Percentiles rank a stretch among this genome's conserved stretches.
Evolutionary conservation across 2,113 vertebrate species (phyloP).

Genomic region (Coryphaenoides rupestris): DNA sequence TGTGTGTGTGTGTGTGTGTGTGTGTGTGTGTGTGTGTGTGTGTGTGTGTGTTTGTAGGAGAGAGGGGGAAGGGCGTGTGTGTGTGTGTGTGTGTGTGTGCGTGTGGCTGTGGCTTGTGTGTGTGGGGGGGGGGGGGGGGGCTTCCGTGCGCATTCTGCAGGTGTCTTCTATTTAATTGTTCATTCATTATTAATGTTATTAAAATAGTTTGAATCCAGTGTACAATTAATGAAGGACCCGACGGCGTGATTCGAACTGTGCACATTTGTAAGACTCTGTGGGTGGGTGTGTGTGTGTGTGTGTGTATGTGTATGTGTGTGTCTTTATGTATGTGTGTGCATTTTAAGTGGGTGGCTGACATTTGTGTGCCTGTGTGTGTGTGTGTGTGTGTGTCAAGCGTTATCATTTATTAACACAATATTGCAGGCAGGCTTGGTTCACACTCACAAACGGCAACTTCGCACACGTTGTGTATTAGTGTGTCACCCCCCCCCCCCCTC

Average conservation of each 20-base stretch:
- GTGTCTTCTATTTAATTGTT: background rate
- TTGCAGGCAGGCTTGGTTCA: too few relatives aligned
- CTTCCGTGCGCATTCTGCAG: background rate
- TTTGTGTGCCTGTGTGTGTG: too few relatives aligned
- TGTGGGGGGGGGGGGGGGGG: background rate
- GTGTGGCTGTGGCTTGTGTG: background rate
- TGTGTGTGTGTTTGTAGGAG: background rate
- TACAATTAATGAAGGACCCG: constrained; percentile 19
- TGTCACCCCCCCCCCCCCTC: constrained; percentile 23
- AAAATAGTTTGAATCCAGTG: background rate
- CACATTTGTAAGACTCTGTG: background rate
- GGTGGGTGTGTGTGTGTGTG: constrained; percentile 1
- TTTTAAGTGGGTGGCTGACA: too few relatives aligned
- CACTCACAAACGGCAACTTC: too few relatives aligned
- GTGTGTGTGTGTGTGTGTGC: constrained; percentile 7
- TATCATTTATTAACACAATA: too few relatives aligned
- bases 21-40: constrained; percentile 6
- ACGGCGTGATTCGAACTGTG: constrained; percentile 6
- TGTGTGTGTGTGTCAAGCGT: too few relatives aligned
- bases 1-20: constrained; percentile 7
- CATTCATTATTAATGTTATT: background rate
- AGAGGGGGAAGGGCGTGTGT: too few relatives aligned
- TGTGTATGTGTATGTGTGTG: background rate
- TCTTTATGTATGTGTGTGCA: too few relatives aligned
- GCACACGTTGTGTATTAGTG: too few relatives aligned